These are phyloP conservation scores for Exaiptasia diaphana DNA, from an alignment of 64 coral and sea anemone species.

Conservation along the genomic window DNA sequence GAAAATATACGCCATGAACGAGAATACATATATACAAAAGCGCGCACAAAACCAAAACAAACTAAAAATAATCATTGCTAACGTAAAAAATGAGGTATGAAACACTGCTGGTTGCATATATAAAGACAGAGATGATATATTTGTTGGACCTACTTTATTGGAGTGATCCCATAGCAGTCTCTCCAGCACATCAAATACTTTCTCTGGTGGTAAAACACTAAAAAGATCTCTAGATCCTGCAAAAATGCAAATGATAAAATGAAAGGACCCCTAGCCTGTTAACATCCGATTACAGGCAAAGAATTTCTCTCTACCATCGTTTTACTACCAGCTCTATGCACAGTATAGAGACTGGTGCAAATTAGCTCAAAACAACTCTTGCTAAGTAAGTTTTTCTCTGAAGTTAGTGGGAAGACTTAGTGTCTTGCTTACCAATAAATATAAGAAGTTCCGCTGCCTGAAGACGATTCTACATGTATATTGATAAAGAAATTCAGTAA, in stretches of 20 bases:
- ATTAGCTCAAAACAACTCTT: background rate
- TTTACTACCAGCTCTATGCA: background rate
- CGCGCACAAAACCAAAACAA: too few relatives aligned
- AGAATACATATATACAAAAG: too few relatives aligned
- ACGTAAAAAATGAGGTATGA: too few relatives aligned
- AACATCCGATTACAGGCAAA: background rate
- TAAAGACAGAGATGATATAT: too few relatives aligned
- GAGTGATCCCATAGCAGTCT: constrained; percentile 87
- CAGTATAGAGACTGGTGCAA: background rate
- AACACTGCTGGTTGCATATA: too few relatives aligned
- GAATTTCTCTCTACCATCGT: background rate
- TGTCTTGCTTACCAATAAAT: constrained; percentile 80
- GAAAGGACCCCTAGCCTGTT: background rate
- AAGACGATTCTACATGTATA: constrained; percentile 54
- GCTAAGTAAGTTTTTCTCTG: too few relatives aligned
- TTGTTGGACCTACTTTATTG: constrained; percentile 81
- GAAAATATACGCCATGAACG: too few relatives aligned
- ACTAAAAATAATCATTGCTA: too few relatives aligned
- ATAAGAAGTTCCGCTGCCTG: constrained; percentile 89
- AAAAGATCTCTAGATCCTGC: constrained; percentile 79
- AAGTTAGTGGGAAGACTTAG: too few relatives aligned
- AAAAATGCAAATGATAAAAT: background rate
- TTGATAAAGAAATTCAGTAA: background rate
- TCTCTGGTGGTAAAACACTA: constrained; percentile 57
- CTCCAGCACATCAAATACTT: constrained; percentile 78